These are phyloP conservation scores for Eira barbara DNA, from an alignment of 2,113 vertebrate genomes.

Conservation along the genomic window DNA sequence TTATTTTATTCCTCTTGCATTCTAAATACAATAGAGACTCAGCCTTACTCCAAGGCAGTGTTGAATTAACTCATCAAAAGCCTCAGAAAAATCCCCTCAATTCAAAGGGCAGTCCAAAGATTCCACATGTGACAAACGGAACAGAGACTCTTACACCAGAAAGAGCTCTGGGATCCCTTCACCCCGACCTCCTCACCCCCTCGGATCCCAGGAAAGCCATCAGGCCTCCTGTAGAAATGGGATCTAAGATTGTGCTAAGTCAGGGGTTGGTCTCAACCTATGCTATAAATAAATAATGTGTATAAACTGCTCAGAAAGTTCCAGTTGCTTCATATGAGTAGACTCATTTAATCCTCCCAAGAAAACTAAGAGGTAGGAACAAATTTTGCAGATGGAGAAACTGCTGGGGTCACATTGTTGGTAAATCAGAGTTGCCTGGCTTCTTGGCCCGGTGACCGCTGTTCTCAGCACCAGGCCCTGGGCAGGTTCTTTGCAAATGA, in stretches of 20 bases:
- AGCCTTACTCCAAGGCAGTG: not conserved
- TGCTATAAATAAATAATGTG: not conserved
- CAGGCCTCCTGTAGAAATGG: not conserved
- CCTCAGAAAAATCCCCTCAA: not conserved
- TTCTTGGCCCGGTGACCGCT: rapidly evolving
- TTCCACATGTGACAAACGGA: not conserved
- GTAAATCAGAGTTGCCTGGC: not conserved
- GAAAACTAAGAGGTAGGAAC: not conserved
- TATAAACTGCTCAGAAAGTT: not conserved
- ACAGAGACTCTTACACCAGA: no score
- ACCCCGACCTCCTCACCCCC: rapidly evolving
- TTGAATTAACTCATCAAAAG: not conserved
- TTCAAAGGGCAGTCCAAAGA: not conserved
- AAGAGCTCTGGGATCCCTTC: no score
- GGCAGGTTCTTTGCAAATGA: not conserved
- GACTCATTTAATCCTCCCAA: not conserved
- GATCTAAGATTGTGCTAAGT: not conserved
- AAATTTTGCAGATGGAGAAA: not conserved
- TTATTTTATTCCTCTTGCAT: not conserved
- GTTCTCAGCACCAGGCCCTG: not conserved
- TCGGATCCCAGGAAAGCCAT: rapidly evolving
- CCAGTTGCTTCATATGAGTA: not conserved
- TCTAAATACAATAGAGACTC: not conserved
- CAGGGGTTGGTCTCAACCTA: not conserved
- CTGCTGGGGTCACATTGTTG: not conserved